phyloP scores from a whole-genome alignment of 2,888 invertebrate genomes.

The Dryocosmus kuriphilus region DNA sequence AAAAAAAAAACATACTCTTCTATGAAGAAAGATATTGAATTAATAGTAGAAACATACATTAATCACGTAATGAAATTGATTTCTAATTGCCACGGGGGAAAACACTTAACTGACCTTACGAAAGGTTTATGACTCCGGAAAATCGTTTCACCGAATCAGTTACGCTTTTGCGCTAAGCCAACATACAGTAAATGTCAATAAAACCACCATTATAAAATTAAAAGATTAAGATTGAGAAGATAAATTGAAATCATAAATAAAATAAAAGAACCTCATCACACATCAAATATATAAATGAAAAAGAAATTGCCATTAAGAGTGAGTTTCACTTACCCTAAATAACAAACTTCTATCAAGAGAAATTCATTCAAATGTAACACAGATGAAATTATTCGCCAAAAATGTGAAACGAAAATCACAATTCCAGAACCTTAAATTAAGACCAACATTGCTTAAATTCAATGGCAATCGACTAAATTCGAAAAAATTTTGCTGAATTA shows the following conservation, averaged over 20 bases:
- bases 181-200: constrained; percentile 33
- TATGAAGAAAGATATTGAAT: constrained; percentile 14
- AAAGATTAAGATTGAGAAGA: background rate
- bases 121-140: constrained; percentile 40
- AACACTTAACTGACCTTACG: constrained; percentile 37
- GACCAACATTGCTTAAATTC: no score
- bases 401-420: no score
- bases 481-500: no score
- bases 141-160: constrained; percentile 38
- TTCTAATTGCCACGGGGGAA: constrained; percentile 34
- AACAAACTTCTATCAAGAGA: no score
- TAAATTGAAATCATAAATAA: background rate
- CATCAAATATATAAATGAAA: background rate
- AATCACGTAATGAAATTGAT: constrained; percentile 30
- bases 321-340: background rate
- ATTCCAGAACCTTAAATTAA: no score
- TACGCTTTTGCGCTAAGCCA: constrained; percentile 35
- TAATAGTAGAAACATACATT: constrained; percentile 33
- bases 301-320: background rate
- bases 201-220: background rate
- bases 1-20: background rate
- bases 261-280: background rate
- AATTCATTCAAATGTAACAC: no score
- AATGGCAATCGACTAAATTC: no score
- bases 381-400: no score